phyloP scores from a whole-genome alignment of 2,797 vertebrate species.

The Mormyrops attenuatus region DNA sequence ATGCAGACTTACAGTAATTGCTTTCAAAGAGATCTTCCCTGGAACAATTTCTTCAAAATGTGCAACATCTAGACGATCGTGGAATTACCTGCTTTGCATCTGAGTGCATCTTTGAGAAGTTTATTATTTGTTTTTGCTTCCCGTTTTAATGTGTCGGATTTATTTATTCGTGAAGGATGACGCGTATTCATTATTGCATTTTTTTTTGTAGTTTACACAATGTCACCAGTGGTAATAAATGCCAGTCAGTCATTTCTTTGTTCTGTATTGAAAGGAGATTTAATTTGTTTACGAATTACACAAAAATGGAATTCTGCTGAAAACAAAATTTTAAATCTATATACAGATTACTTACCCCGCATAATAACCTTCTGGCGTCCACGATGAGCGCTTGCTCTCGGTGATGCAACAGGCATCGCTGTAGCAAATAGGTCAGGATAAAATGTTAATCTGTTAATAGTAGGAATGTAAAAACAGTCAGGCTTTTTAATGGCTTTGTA shows the following conservation, averaged over 20 bases:
- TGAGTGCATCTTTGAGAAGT: not conserved
- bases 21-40: not conserved
- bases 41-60: not conserved
- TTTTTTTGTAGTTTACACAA: not conserved
- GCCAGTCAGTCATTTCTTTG: not conserved
- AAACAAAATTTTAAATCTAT: not conserved
- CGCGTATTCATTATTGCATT: not conserved
- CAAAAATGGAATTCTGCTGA: not conserved
- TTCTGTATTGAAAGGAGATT: not conserved
- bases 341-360: not conserved
- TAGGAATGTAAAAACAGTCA: not conserved
- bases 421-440: not conserved
- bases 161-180: not conserved
- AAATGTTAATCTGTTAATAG: not conserved
- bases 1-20: not conserved
- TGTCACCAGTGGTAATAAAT: not conserved
- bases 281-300: not conserved
- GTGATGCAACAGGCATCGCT: not conserved
- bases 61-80: not conserved
- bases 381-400: not conserved
- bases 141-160: not conserved
- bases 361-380: not conserved
- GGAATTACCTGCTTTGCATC: not conserved
- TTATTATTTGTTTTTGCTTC: not conserved
- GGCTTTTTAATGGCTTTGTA: not conserved